Evolutionary conservation across 1,140 invertebrate genomes (phyloP), one percentile per base, ranked within the genome.

Genomic region (Harpegnathos saltator): DNA sequence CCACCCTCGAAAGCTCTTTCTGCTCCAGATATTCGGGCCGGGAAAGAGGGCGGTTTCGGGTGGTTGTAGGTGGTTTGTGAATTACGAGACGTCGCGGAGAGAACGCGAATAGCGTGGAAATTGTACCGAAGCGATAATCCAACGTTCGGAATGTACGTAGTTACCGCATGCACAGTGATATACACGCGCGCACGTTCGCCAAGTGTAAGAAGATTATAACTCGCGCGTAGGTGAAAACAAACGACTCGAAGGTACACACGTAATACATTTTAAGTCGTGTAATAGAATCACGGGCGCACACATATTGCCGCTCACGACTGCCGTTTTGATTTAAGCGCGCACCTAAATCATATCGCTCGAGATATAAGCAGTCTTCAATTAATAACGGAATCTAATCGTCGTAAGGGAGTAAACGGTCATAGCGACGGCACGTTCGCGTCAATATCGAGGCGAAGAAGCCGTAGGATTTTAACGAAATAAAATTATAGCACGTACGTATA

Each of bases 21-120:
- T 74, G 80, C 80, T 77, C 44, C 56, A 83, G 58, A 85, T 85
- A 85, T 75, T 85, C 82, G 14, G 26, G 38, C 29, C 5, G 12
- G 48, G 12, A 9, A 14, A 33, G 19, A 62, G 58, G 19, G 59
- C 19, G 80, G 56, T 68, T 72, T 66, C 78, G 80, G 52, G 63
- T 4, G 65, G 33, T 85, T 81, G 84, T 83, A 85, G 84, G 65
- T 78, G 73, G 84, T 83, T 83, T 38, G 81, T 78, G 81, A 83
- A 83, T 85, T 85, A 85, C 81, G 71, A 75, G 81, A 75, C 61
- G 73, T 83, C 65, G 63, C 29, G 65, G 56, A 29, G 56, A 77
- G 72, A 83, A 85, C 66, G 82, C 84, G 81, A 85, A 78, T 75
- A 85, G 54, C 61, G 80, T 83, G 71, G 84, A 83, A 75, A 83